Conservation (phyloP, 2,797 vertebrate species). For the Sebastes trivittatus region DNA sequence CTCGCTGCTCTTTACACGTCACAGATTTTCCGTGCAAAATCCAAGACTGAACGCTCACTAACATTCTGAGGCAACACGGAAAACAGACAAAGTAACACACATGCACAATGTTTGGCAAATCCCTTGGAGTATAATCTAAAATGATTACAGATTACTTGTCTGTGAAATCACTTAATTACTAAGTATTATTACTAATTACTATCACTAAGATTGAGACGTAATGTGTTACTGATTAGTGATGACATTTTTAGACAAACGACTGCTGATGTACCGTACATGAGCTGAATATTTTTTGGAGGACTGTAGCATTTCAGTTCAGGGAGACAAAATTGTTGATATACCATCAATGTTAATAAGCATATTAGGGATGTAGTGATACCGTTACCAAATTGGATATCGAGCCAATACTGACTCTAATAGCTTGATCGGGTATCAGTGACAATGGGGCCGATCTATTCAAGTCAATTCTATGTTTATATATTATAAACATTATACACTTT, state of each 20-base stretch:
- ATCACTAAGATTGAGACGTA: constrained; percentile 40
- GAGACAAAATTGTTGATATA: not conserved
- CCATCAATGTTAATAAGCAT: not conserved
- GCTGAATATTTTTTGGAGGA: not conserved
- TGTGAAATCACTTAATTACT: constrained; percentile 62
- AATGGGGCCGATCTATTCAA: no score
- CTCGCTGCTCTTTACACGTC: constrained; percentile 54
- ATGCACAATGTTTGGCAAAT: constrained; percentile 16
- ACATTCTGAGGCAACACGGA: constrained; percentile 4
- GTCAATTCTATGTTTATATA: no score
- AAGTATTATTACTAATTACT: constrained; percentile 42
- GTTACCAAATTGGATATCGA: no score
- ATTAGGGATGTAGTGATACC: no score
- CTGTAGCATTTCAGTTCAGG: not conserved
- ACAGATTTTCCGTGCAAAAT: constrained; percentile 34
- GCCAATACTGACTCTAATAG: no score
- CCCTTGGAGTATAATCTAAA: constrained; percentile 27
- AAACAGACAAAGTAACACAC: constrained; percentile 28
- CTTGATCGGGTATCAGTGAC: no score
- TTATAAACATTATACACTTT: no score
- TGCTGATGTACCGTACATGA: not conserved
- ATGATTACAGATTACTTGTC: constrained; percentile 62
- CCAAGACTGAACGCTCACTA: constrained; percentile 5
- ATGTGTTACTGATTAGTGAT: constrained; percentile 44
- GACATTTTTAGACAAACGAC: constrained; percentile 47